These are phyloP conservation scores for Sitobion miscanthi DNA, from an alignment of 1,140 invertebrate species.

Conservation along the genomic window DNA sequence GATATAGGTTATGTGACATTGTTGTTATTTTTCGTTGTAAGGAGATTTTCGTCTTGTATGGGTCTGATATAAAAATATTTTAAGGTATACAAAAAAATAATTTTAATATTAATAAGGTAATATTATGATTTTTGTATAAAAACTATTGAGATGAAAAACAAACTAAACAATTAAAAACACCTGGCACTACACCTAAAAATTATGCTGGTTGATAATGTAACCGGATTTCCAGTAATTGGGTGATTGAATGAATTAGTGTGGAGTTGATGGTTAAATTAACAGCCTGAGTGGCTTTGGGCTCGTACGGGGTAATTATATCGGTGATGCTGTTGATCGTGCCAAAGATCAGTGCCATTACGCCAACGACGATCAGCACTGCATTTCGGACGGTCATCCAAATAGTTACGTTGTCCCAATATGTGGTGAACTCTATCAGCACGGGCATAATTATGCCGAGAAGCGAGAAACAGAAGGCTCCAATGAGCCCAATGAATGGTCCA, in stretches of 20 bases:
- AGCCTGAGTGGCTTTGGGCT: background rate
- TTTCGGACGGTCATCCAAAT: constrained; percentile 81
- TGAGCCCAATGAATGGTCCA: constrained; percentile 87
- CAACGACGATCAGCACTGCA: constrained; percentile 73
- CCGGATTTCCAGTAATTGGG: background rate
- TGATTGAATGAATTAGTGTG: background rate
- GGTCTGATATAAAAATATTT: too few species aligned
- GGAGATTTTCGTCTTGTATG: too few species aligned
- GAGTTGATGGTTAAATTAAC: background rate
- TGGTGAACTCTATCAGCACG: constrained; percentile 83
- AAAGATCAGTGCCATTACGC: constrained; percentile 77
- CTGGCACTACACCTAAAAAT: too few species aligned
- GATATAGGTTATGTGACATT: too few species aligned
- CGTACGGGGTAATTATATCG: constrained; percentile 66
- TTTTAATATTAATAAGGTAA: background rate
- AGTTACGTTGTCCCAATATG: constrained; percentile 72
- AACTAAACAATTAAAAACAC: too few species aligned
- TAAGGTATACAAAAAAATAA: background rate
- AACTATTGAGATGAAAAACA: too few species aligned
- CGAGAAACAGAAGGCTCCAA: constrained; percentile 95
- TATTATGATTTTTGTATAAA: background rate
- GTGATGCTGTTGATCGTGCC: constrained; percentile 78
- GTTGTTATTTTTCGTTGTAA: too few species aligned
- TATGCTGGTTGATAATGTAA: too few species aligned
- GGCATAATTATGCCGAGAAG: constrained; percentile 92